These are phyloP conservation scores for Holothuria leucospilota DNA, from an alignment of 53 echinoderm and acorn worm species.

Conservation along the genomic window DNA sequence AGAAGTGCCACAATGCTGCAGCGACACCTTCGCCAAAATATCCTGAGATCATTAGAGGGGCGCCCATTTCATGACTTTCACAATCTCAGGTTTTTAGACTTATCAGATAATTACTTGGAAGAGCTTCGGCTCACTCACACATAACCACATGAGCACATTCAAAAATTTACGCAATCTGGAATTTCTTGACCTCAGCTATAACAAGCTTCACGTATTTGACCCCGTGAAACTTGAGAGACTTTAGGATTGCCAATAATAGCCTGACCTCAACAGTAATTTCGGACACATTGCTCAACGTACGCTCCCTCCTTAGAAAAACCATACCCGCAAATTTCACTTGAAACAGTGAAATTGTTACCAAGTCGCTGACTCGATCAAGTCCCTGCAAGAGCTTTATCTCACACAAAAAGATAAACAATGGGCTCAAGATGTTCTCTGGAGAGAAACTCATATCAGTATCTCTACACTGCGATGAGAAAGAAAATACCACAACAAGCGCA, in stretches of 20 bases:
- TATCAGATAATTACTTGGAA: conserved; percentile 44
- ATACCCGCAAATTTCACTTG: conserved; percentile 6
- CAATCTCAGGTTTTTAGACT: conserved; percentile 58
- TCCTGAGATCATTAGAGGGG: conserved; percentile 7
- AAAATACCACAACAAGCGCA: no score
- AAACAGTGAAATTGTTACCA: conserved; percentile 25
- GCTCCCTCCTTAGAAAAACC: background rate
- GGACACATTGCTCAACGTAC: background rate
- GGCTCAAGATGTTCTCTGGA: conserved; percentile 8
- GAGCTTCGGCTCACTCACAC: conserved; percentile 47
- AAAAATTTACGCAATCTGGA: background rate
- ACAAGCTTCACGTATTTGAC: background rate
- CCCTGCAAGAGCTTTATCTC: background rate
- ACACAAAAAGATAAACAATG: background rate
- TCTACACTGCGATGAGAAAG: background rate
- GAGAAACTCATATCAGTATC: background rate
- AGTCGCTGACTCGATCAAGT: conserved; percentile 42
- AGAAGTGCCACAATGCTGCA: conserved; percentile 33
- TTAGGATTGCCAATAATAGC: conserved; percentile 20
- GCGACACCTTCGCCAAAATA: conserved; percentile 49
- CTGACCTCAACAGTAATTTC: background rate
- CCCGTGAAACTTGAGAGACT: conserved; percentile 7
- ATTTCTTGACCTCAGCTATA: conserved; percentile 43
- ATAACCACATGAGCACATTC: conserved; percentile 9
- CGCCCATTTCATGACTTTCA: conserved; percentile 44